Base-by-base conservation (phyloP, 2,888 invertebrate species). In the Falcaria lacertinaria region DNA sequence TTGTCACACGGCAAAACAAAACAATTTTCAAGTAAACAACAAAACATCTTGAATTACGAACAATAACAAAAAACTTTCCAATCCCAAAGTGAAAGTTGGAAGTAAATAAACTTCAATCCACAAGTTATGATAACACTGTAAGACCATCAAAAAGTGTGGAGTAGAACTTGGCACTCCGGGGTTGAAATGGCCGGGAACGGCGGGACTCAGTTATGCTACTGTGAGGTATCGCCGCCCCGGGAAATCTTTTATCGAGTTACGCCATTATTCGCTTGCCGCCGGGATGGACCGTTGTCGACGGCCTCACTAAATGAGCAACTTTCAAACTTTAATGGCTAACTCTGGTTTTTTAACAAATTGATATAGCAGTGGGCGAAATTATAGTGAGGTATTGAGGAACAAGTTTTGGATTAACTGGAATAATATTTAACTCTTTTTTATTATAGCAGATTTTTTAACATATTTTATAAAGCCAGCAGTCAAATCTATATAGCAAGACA, bases 211-310 rank as follows among this genome's bases (percentile, higher is more conserved):
- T 14, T 14, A 47, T 40, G 55, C 52, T 54, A 55, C 60, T 50
- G 57, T 67, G 74, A 76, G 65, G 59, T 71, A 77, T 76, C 57
- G 64, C 45, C 70, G 70, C 64, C 78, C 54, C 69, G 86, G 87
- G 86, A 86, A 86, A 86, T 86, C 82, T 85, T 82, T 84, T 83
- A 86, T 86, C 77, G 79, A 80, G 83, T 82, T 72, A 79, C 65
- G 64, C 79, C 75, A 85, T 86, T 84, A 83, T 68, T 58, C 60
- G 45, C 56, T 45, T 28, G 33, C 60, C 45, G 45, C 22, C 28
- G 58, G 60, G 65, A 60, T 39, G 15, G 32, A 40, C 47, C 33
- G 37, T 22, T 37, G 22, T 19, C 37, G 37, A 28, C 28, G 37
- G 37, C 8, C 15, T 22, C 36, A 22, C 37, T 37, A 37, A 37